phyloP scores from a whole-genome alignment of 2,113 vertebrate species.

The Acanthisitta chloris region DNA sequence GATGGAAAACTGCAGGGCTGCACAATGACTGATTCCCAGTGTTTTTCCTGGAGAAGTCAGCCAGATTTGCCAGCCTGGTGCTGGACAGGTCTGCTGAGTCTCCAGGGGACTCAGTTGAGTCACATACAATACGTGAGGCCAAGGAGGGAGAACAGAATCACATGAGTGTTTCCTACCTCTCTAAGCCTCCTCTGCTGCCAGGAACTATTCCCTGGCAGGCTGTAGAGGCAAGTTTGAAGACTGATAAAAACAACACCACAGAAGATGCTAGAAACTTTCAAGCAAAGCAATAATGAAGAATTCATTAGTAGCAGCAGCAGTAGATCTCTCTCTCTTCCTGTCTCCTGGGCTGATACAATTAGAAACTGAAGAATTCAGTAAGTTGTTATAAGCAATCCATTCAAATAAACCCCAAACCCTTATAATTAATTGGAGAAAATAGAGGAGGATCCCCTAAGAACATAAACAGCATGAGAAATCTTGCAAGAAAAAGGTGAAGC shows the following conservation, averaged over 20 bases:
- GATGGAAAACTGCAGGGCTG: neutral
- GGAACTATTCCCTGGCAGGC: neutral
- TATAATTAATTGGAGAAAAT: neutral
- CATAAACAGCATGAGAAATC: neutral
- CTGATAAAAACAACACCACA: neutral
- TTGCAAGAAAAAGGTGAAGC: neutral
- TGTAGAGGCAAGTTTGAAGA: neutral
- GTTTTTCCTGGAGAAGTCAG: fast-evolving
- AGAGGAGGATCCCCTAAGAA: neutral
- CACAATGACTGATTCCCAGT: fast-evolving
- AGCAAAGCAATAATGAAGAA: neutral
- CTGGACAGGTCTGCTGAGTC: neutral
- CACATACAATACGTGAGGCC: neutral
- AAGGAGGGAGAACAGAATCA: neutral
- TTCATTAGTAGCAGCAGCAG: neutral
- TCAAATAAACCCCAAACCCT: neutral
- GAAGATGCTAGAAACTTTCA: neutral
- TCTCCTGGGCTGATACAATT: neutral
- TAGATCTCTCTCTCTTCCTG: neutral
- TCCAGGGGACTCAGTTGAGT: neutral
- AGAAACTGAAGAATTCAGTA: neutral
- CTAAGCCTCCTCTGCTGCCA: neutral
- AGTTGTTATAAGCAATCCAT: neutral
- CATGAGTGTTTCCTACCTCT: neutral
- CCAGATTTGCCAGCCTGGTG: neutral